Percentiles rank a stretch among this genome's conserved stretches.
These are phyloP conservation scores for Eclectus roratus DNA, from an alignment of 2,113 vertebrate genomes.

Conservation along the genomic window DNA sequence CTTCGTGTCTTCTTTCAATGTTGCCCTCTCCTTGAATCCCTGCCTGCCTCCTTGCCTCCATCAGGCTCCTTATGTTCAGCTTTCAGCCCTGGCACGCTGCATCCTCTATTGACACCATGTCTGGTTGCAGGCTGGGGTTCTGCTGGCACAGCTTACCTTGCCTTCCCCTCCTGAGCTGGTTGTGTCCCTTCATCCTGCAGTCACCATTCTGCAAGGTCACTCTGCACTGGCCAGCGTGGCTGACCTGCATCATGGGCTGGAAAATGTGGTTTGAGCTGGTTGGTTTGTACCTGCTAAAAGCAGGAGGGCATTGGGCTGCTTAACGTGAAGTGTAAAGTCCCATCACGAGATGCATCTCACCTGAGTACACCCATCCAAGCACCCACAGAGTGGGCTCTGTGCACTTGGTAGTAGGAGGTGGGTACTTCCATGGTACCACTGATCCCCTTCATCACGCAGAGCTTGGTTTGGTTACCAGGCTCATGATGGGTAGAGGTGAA, in stretches of 20 bases:
- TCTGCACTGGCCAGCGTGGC: fast-evolving
- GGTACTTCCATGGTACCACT: neutral
- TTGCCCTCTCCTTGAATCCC: neutral
- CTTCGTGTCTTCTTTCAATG: neutral
- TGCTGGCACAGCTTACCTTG: neutral
- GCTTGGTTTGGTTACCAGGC: neutral
- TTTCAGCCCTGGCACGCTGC: neutral
- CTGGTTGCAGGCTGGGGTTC: neutral
- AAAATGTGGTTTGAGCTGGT: neutral
- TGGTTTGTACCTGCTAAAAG: neutral
- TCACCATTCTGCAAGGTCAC: neutral
- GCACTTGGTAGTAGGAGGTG: neutral
- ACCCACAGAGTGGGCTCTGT: neutral
- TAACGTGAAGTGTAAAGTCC: neutral
- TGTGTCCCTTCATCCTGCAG: fast-evolving
- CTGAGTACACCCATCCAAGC: fast-evolving
- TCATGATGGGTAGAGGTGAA: neutral
- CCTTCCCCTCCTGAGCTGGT: neutral
- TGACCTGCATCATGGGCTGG: fast-evolving
- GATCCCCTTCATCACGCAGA: neutral
- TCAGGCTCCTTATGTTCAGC: neutral
- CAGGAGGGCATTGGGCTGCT: neutral
- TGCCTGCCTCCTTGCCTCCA: neutral
- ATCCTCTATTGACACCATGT: fast-evolving
- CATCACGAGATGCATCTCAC: neutral